A percentile compares a stretch with the other conserved stretches of the same genome.
These are phyloP conservation scores for Meta bourneti DNA, from an alignment of 2,888 invertebrate species.

Conservation along the genomic window DNA sequence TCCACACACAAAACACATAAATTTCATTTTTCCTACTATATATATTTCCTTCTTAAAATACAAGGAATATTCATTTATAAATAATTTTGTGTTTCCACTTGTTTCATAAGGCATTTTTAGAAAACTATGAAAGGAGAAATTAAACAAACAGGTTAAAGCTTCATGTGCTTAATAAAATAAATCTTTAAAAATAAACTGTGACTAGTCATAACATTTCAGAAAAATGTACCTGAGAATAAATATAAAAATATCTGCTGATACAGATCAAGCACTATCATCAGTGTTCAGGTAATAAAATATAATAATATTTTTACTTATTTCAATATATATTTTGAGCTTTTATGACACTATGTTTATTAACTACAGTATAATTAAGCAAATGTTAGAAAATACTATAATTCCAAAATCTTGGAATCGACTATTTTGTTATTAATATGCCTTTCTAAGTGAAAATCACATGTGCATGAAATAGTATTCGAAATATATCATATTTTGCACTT, in stretches of 20 bases:
- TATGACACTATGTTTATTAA: not conserved
- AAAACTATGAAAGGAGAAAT: not conserved
- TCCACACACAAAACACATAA: not conserved
- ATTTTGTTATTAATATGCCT: not conserved
- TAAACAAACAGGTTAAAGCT: not conserved
- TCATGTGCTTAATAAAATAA: not conserved
- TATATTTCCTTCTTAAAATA: not conserved
- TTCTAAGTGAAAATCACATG: too few species aligned
- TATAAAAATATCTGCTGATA: constrained; percentile 55
- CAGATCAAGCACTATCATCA: constrained; percentile 30
- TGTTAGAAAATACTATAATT: not conserved
- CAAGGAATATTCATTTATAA: not conserved
- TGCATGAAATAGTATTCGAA: too few species aligned
- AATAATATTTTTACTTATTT: too few species aligned
- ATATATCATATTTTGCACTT: too few species aligned
- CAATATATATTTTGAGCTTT: not conserved
- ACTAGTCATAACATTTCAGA: constrained; percentile 53
- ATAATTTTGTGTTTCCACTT: not conserved
- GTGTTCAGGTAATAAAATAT: constrained; percentile 36
- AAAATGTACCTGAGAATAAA: constrained; percentile 52
- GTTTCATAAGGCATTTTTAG: not conserved
- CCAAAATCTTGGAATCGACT: not conserved
- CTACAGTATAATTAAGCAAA: not conserved
- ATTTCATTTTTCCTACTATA: not conserved
- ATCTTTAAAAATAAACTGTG: constrained; percentile 16